A percentile compares a stretch with the other conserved stretches of the same genome.
These are phyloP conservation scores for Noturus placidus DNA, from an alignment of 2,113 vertebrate genomes.

Conservation along the genomic window DNA sequence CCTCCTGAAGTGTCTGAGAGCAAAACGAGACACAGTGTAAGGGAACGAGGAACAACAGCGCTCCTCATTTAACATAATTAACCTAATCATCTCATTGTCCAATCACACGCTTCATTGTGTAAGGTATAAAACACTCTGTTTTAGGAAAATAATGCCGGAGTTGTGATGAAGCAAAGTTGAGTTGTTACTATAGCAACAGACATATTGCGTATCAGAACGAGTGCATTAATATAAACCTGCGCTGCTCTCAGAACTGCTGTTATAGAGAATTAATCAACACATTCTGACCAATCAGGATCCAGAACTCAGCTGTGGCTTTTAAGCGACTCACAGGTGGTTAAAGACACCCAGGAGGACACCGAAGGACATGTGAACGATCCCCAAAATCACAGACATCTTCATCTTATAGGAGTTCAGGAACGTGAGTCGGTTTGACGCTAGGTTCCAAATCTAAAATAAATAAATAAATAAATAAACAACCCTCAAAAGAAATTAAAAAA, in stretches of 20 bases:
- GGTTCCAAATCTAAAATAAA: constrained; percentile 86
- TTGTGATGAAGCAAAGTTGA: not conserved
- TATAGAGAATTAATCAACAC: not conserved
- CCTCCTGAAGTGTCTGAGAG: constrained; percentile 68
- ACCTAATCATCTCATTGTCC: not conserved
- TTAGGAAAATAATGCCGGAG: not conserved
- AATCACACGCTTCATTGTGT: not conserved
- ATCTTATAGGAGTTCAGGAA: constrained; percentile 99
- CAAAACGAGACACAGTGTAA: not conserved
- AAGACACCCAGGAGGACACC: constrained; percentile 87
- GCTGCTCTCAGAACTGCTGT: not conserved
- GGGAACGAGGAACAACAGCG: not conserved
- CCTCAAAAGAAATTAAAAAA: not conserved
- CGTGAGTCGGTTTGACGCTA: constrained; percentile 89
- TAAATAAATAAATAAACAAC: not conserved
- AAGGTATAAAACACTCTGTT: not conserved
- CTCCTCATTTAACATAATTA: not conserved
- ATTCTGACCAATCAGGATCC: not conserved
- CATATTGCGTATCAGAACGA: not conserved
- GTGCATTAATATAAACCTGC: not conserved
- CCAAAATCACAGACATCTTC: constrained; percentile 98
- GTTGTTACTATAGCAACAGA: not conserved
- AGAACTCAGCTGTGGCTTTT: not conserved
- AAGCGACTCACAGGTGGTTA: constrained; percentile 88
- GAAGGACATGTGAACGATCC: constrained; percentile 91